Evolutionary conservation across 2,797 vertebrate species (phyloP), one percentile per base, ranked within the genome.

Genomic region (Euthynnus affinis): DNA sequence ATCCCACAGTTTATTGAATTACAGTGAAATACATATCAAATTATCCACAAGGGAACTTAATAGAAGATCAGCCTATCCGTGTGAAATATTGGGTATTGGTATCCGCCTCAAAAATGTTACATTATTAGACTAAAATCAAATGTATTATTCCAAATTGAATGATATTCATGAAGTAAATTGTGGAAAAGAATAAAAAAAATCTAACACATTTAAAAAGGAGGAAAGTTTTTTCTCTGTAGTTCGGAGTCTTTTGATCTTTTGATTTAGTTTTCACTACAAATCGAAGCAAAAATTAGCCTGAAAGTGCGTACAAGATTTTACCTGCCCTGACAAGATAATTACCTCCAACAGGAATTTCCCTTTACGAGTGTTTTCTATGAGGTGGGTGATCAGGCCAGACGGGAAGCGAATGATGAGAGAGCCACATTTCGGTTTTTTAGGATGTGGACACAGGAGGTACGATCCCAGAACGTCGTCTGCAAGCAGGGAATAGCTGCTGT

Each of bases 291-390:
- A 12, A 56, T 18, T 25, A 18, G 1, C 27, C 27, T 29, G 27
- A 29, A 29, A 29, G 53, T 22, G 32, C 17, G 14, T n/a, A 4
- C 4, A 72, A 51, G 2, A 52, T 25, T 57, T 1, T 12, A 18
- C 13, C 14, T 6, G 32, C 6, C 8, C 20, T 12, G n/a, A 29
- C 3, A 22, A 49, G 22, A 64, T 2, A 34, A 2, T 82, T 88
- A 99, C 98, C 97, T 99, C 96, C 59, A 99, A 87, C 8, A 89
- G 84, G 82, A 96, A 96, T 65, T 93, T 93, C 15, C 96, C 96
- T 78, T 95, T 91, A 1, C 82, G 86, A 1, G 94, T 97, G 82
- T 93, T 92, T 87, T 93, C 87, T 37, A 99, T 87, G 10, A 93
- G 88, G 63, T 96, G 93, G n/a, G 93, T 95, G 23, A 95, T 83